Base-by-base conservation (phyloP, 2,113 vertebrate genomes). In the Acrocephalus arundinaceus region DNA sequence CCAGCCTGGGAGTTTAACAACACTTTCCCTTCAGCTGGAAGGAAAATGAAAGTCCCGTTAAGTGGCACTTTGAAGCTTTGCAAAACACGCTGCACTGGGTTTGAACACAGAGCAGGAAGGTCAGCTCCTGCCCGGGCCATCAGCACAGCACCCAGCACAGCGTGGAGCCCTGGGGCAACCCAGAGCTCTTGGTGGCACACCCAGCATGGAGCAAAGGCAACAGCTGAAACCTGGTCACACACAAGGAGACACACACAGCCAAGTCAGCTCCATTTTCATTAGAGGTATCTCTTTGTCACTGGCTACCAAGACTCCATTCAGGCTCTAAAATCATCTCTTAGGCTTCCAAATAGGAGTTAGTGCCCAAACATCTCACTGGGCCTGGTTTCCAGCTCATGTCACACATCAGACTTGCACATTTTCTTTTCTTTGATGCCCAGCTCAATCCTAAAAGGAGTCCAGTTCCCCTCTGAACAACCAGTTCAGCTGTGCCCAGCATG, bases 41-140 rank as follows among this genome's bases (percentile, higher is more conserved):
- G 82, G 91, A 95, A 96, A 96, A 75, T 61, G 62, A 95, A 97
- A 95, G 97, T 90, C 93, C 97, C 82, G 37, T 97, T 97, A 97
- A 97, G 97, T 96, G 96, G 96, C 82, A 94, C 96, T 98, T 97
- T 94, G 97, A 97, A 97, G 94, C 90, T 93, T 94, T 95, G 93
- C 96, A 97, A 97, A 96, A 85, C 95, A 94, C 68, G 19, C 83
- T 48, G 75, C 27, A 1, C 73, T 20, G 83, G 80, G 86, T 90
- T 93, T 49, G 77, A 82, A 62, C 3, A 5, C 5, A 52, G 89
- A 73, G 77, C 7, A 16, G 54, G 92, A 96, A 95, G 89, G 70
- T n/a, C 87, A 27, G 62, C 13, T 33, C 39, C 71, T n/a, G 25
- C 59, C 65, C 2, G 1, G 21, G 48, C 55, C 58, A 4, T 19